Evolutionary conservation across 1,140 invertebrate species (phyloP).

Genomic region (Onthophagus taurus): DNA sequence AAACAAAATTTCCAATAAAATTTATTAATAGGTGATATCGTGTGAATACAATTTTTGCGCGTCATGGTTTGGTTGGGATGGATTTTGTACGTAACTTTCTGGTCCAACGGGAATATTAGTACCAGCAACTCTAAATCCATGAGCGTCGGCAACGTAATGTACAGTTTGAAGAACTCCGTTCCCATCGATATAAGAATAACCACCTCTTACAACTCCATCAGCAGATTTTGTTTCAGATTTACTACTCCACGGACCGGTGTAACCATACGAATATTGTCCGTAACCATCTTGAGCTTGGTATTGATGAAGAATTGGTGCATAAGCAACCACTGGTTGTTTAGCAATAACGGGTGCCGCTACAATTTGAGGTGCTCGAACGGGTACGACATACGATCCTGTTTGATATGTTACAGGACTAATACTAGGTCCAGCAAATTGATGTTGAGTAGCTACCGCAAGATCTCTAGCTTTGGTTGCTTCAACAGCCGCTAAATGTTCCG

Average conservation of each 20-base stretch:
- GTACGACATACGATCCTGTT: conserved; percentile 13
- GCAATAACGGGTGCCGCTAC: conserved; percentile 9
- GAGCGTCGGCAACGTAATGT: conserved; percentile 54
- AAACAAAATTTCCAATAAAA: too few relatives aligned
- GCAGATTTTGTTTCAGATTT: conserved; percentile 54
- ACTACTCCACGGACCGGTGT: conserved; percentile 52
- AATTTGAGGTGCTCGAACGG: conserved; percentile 17
- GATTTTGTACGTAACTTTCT: too few relatives aligned
- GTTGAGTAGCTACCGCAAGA: conserved; percentile 17
- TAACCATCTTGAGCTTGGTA: conserved; percentile 50
- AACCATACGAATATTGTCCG: conserved; percentile 56
- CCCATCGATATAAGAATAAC: conserved; percentile 61
- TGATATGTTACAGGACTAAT: conserved; percentile 21
- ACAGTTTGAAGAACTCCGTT: conserved; percentile 56
- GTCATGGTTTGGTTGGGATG: conserved; percentile 3
- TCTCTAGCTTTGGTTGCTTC: conserved; percentile 22
- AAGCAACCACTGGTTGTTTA: conserved; percentile 10
- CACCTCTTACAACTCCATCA: conserved; percentile 56
- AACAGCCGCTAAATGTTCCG: conserved; percentile 31
- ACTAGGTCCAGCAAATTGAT: conserved; percentile 5
- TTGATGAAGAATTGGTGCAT: conserved; percentile 31
- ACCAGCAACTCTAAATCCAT: conserved; percentile 55
- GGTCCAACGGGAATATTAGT: conserved; percentile 50
- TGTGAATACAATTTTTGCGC: conserved; percentile 5
- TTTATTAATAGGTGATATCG: too few relatives aligned